Evolutionary conservation across 37 sponge, comb jelly and placozoan genomes (phyloP), one percentile per base, ranked within the genome.

Genomic region (Chondrilla cf. caribensis): DNA sequence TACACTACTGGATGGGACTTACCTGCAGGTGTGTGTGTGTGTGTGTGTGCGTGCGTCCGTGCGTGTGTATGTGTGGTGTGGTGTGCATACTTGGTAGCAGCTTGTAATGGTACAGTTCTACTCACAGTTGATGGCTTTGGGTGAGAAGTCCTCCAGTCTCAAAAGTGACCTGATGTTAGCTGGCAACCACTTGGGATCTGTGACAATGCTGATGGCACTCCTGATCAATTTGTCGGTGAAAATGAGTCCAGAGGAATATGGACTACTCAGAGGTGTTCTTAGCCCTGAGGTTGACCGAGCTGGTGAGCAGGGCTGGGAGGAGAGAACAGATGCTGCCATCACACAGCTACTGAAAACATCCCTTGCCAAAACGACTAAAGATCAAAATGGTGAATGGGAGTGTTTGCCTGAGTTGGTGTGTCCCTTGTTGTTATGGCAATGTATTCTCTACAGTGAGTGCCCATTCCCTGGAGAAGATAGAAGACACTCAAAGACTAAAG

Each of bases 1-100:
- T 78, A 91, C 94, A 21, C 84, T 97, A 0, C 79, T 97, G 58
- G 96, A 97, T 77, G 94, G 98, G 4, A 95, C 98, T 3, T 93
- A 88, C 42, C 87, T 82, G 55, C 95, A 93, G 87, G 97, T 92
- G 51, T 15, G 86, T 18, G 37, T 67, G 68, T 28, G 33, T 28
- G n/a, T n/a, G 22, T n/a, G 57, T 54, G 11, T 6, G 7, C 25
- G 60, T 59, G 7, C 25, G n/a, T n/a, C n/a, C n/a, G n/a, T n/a
- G n/a, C n/a, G n/a, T n/a, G n/a, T n/a, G n/a, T n/a, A n/a, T n/a
- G n/a, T 11, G 11, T 47, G 9, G 6, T 47, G 9, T 47, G 51
- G 9, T 11, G 51, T 47, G 51, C 11, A 14, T 47, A 47, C 51
- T 11, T 47, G 51, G 9, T 47, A 11, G 11, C 51, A 14, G 51